Evolutionary conservation across 2,888 invertebrate species (phyloP).

Genomic region (Eristalinus sepulchralis): DNA sequence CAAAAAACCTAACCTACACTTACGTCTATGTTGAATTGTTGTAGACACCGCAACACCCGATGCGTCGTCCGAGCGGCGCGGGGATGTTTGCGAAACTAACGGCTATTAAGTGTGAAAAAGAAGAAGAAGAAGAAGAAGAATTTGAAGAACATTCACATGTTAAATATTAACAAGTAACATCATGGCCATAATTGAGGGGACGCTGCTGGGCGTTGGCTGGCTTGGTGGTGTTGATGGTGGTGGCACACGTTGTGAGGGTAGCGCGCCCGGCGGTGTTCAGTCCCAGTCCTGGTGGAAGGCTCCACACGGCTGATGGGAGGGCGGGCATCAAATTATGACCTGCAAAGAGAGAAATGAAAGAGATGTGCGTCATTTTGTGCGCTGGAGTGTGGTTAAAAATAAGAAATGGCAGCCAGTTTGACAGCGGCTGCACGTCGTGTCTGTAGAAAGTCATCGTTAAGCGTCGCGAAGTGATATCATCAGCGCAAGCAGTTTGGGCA

Average conservation of each 20-base stretch:
- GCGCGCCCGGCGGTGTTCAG: constrained; percentile 4
- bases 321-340: constrained; percentile 55
- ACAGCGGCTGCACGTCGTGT: neutral
- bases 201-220: neutral
- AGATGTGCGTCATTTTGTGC: neutral
- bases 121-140: constrained; percentile 2
- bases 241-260: neutral
- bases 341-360: constrained; percentile 11
- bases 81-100: neutral
- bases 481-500: neutral
- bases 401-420: neutral
- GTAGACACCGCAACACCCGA: neutral
- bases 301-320: constrained; percentile 16
- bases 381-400: neutral
- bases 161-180: constrained; percentile 69
- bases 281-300: constrained; percentile 36
- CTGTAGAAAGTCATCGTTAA: neutral
- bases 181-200: constrained; percentile 52
- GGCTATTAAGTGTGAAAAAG: neutral
- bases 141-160: constrained; percentile 44
- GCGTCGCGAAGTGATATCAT: neutral
- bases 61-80: no score
- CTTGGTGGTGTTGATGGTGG: neutral
- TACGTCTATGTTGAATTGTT: constrained; percentile 16
- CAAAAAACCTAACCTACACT: neutral